Base-by-base conservation (phyloP, 2,888 invertebrate genomes). In the Acanthococcus lagerstroemiae region DNA sequence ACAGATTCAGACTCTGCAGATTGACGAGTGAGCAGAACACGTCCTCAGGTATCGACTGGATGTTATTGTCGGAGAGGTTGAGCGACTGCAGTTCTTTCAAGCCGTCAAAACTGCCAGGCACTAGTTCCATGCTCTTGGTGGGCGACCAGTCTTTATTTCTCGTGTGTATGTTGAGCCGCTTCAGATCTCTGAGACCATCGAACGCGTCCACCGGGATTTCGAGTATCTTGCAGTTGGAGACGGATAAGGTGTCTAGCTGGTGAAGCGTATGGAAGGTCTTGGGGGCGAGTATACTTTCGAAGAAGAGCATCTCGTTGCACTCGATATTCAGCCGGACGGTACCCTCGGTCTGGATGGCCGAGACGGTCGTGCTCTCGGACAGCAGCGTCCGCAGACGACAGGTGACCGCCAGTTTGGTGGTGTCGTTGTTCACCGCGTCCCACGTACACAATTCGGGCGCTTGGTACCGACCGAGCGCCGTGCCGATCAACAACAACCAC, bases 31-130 rank as follows among this genome's bases (percentile, higher is more conserved):
- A 83, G 77, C 92, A 92, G 75, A 91, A 87, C 70, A 84, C 83
- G 72, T 85, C 86, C 71, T 87, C 85, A 52, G 91, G 90, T 74
- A 92, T 76, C 70, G 84, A 83, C 72, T 87, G 83, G 70, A 93
- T 83, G 78, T 91, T 90, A 79, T 90, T 92, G 77, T 87, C 85
- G 74, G 85, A 84, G 76, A 93, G 79, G 77, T 91, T 87, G 73
- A 92, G 79, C 67, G 83, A 81, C 75, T 87, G 87, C 58, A 93
- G 79, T 76, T 90, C 90, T 73, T 85, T 83, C 71, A 93, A 80
- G 69, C 89, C 89, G 72, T 83, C 82, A 73, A 93, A 84, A 69
- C 87, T 83, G 72, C 82, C 83, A 69, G 83, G 77, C 68, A 83
- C 81, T 73, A 91, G 77, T 74, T 90, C 90, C 73, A 93, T 81